Percentiles rank a stretch among this genome's conserved stretches.
These are phyloP conservation scores for Biston betularia DNA, from an alignment of 2,888 invertebrate genomes.

Conservation along the genomic window DNA sequence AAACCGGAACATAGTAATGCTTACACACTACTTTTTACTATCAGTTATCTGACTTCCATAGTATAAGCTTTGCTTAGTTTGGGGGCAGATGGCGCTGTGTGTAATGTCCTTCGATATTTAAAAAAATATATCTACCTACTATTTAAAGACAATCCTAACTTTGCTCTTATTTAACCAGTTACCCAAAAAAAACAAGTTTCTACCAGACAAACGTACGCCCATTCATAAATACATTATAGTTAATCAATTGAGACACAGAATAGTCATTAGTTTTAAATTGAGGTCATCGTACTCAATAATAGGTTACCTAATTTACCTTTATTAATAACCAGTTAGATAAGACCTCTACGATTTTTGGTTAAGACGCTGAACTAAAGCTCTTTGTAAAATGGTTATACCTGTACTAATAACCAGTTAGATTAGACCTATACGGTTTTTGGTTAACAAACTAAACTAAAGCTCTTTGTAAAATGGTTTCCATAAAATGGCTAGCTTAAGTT, in stretches of 20 bases:
- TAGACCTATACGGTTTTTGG: not conserved
- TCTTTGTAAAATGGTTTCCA: constrained; percentile 13
- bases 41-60: too few relatives aligned
- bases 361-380: not conserved
- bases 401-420: not conserved
- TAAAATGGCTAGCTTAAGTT: not conserved
- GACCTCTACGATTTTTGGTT: not conserved
- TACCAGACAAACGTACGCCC: constrained; percentile 31
- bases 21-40: too few relatives aligned
- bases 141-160: too few relatives aligned
- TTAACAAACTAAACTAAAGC: not conserved
- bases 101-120: too few relatives aligned
- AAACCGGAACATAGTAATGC: too few relatives aligned
- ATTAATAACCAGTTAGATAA: not conserved
- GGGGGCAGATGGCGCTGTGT: too few relatives aligned
- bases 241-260: constrained; percentile 15
- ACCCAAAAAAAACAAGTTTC: constrained; percentile 8
- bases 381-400: too few relatives aligned
- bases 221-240: constrained; percentile 33
- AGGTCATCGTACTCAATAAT: constrained; percentile 16
- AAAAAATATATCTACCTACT: too few relatives aligned
- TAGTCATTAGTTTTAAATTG: not conserved
- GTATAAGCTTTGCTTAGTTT: too few relatives aligned
- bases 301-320: constrained; percentile 1
- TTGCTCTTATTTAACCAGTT: not conserved